phyloP scores from a whole-genome alignment of 2,113 vertebrate genomes.

The Bucco capensis region DNA sequence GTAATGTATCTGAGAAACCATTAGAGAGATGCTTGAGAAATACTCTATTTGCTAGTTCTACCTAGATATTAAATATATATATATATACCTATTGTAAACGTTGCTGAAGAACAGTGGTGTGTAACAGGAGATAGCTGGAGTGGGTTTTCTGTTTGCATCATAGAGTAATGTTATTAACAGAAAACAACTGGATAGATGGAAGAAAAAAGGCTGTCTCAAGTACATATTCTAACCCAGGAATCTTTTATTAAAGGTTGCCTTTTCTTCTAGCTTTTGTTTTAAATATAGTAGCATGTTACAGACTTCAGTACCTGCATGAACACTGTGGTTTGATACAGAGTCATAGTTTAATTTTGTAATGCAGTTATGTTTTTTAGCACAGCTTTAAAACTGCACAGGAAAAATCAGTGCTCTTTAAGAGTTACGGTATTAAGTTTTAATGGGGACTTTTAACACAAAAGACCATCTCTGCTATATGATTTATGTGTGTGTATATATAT shows the following conservation, averaged over 20 bases:
- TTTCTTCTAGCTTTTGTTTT: not conserved
- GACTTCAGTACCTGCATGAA: not conserved
- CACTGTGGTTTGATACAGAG: not conserved
- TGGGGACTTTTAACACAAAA: not conserved
- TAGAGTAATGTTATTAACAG: not conserved
- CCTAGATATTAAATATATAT: not conserved
- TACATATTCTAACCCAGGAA: not conserved
- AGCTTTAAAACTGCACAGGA: not conserved
- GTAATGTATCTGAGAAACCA: not conserved
- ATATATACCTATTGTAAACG: not conserved
- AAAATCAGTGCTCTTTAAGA: not conserved
- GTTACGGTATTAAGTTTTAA: not conserved
- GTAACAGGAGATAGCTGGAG: not conserved
- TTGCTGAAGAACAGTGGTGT: not conserved
- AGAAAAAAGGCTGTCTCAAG: not conserved
- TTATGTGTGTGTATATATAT: no score
- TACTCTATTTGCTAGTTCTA: not conserved
- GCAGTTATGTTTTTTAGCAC: not conserved
- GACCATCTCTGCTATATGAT: not conserved
- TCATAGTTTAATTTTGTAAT: not conserved
- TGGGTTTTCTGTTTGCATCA: not conserved
- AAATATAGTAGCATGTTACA: not conserved
- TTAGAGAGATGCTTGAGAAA: not conserved
- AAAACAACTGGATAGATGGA: not conserved
- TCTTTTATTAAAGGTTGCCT: not conserved